phyloP scores from a whole-genome alignment of 2,113 vertebrate genomes.

The Heterotis niloticus region DNA sequence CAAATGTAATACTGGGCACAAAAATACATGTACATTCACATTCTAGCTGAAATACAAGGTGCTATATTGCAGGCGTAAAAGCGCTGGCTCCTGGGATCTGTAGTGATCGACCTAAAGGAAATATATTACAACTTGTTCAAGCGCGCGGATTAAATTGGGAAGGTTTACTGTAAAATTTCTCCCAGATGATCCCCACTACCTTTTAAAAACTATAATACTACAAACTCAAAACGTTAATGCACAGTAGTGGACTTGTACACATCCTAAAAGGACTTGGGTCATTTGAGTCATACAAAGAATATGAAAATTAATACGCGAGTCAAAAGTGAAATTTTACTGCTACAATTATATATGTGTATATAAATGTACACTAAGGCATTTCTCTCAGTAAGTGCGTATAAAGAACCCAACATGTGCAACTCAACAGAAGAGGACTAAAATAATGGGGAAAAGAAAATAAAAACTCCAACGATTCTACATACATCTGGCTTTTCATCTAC shows the following conservation, averaged over 20 bases:
- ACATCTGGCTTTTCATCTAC: slow-evolving; percentile 52
- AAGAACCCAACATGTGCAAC: slow-evolving; percentile 1
- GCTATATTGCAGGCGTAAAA: slow-evolving; percentile 23
- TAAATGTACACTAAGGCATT: neutral
- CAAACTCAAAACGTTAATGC: slow-evolving; percentile 22
- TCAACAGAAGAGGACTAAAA: neutral
- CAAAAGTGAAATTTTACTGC: neutral
- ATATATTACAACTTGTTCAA: slow-evolving; percentile 60
- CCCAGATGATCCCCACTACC: neutral
- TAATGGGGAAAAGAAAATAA: neutral
- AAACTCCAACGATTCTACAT: neutral
- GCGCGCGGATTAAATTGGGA: slow-evolving; percentile 34
- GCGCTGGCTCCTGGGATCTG: slow-evolving; percentile 14
- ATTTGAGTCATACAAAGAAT: slow-evolving; percentile 15
- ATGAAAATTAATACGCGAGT: slow-evolving; percentile 4
- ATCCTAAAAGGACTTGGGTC: neutral
- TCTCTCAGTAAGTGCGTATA: slow-evolving; percentile 34
- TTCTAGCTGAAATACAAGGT: slow-evolving; percentile 31
- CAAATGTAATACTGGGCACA: slow-evolving; percentile 29
- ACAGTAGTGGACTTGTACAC: slow-evolving; percentile 2
- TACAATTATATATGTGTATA: too few relatives aligned
- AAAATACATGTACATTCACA: slow-evolving; percentile 40
- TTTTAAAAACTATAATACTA: slow-evolving; percentile 5
- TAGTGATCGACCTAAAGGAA: slow-evolving; percentile 29
- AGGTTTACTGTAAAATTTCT: slow-evolving; percentile 15